phyloP scores from a whole-genome alignment of 2,797 vertebrate genomes.

The Tadarida brasiliensis region DNA sequence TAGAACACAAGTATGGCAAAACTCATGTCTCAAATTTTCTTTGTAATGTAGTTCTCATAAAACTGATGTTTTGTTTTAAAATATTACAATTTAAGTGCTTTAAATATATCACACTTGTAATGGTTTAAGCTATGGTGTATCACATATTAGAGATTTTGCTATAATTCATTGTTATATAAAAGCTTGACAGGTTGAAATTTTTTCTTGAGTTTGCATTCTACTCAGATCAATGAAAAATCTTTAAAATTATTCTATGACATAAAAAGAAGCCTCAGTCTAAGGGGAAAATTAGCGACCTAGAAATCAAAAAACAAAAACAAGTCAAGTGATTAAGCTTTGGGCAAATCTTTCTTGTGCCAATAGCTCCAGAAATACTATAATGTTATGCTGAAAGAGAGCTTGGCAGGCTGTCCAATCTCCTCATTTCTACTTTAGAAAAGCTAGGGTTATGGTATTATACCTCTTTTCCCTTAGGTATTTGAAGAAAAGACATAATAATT shows the following conservation, averaged over 20 bases:
- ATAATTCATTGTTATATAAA: slow-evolving; percentile 4
- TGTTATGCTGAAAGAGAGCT: not conserved
- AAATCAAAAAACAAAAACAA: not conserved
- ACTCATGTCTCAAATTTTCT: slow-evolving; percentile 8
- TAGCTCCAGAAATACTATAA: slow-evolving; percentile 32
- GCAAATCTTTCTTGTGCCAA: slow-evolving; percentile 11
- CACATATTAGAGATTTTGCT: not conserved
- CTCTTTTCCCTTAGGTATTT: not conserved
- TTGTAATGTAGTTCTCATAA: slow-evolving; percentile 22
- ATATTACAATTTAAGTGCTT: slow-evolving; percentile 45
- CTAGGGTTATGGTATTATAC: not conserved
- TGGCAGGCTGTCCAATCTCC: not conserved
- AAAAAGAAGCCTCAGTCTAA: not conserved
- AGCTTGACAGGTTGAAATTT: not conserved
- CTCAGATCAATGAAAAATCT: slow-evolving; percentile 30
- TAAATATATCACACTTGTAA: slow-evolving; percentile 50
- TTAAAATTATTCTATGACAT: slow-evolving; percentile 23
- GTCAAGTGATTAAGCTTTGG: slow-evolving; percentile 7
- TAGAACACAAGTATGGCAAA: slow-evolving; percentile 47
- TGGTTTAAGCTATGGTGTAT: not conserved
- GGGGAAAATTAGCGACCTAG: not conserved
- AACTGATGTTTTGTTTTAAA: slow-evolving; percentile 41
- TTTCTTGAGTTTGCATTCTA: slow-evolving; percentile 37
- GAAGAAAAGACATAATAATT: slow-evolving; percentile 24
- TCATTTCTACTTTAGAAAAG: slow-evolving; percentile 48